Evolutionary conservation across 2,797 vertebrate species (phyloP).

Genomic region (Rhodeus uyekii): DNA sequence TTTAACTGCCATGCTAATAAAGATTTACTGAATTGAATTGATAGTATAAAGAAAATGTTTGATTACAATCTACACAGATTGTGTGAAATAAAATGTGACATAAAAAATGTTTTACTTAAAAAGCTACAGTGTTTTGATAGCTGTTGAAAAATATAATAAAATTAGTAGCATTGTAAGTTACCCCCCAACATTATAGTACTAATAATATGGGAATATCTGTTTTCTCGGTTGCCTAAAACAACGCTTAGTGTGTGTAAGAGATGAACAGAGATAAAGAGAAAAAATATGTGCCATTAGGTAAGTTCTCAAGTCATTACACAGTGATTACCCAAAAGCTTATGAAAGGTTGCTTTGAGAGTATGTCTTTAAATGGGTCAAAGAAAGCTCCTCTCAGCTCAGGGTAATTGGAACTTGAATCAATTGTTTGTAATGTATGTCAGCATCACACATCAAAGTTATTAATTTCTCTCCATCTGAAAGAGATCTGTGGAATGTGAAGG

Average conservation of each 20-base stretch:
- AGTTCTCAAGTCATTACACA: slow-evolving; percentile 70
- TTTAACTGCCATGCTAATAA: background rate
- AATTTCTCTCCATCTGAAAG: slow-evolving; percentile 32
- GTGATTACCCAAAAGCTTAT: slow-evolving; percentile 71
- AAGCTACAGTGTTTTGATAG: background rate
- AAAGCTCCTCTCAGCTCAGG: slow-evolving; percentile 61
- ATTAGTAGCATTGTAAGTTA: background rate
- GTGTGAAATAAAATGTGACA: background rate
- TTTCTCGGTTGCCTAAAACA: slow-evolving; percentile 4
- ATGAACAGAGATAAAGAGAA: slow-evolving; percentile 11
- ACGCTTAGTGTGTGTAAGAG: background rate
- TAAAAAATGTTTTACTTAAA: background rate
- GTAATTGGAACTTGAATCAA: slow-evolving; percentile 62
- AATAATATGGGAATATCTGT: background rate
- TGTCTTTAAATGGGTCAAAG: slow-evolving; percentile 70
- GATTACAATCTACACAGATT: background rate
- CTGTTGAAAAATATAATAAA: background rate
- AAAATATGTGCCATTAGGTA: slow-evolving; percentile 53
- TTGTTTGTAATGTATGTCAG: slow-evolving; percentile 59
- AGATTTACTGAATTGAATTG: background rate
- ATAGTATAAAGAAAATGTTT: background rate
- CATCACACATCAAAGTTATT: slow-evolving; percentile 58
- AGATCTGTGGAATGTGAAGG: slow-evolving; percentile 14
- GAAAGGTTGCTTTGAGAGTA: slow-evolving; percentile 66
- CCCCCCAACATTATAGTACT: background rate